A percentile compares a stretch with the other conserved stretches of the same genome.
phyloP scores from a whole-genome alignment of 2,888 invertebrate genomes.

The Ischnus inquisitorius region DNA sequence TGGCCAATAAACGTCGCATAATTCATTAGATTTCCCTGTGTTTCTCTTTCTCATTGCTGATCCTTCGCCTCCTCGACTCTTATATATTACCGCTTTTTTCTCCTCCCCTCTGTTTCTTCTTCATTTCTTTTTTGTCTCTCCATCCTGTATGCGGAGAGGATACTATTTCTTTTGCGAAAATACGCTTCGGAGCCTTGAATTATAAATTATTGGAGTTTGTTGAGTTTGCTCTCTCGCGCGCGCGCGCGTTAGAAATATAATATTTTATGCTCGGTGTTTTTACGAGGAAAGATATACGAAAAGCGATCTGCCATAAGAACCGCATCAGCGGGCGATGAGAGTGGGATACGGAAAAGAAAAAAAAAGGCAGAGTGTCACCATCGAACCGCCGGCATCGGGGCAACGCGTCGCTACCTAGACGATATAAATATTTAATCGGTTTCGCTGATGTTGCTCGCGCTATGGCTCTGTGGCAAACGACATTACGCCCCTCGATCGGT shows the following conservation, averaged over 20 bases:
- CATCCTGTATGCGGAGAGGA: neutral
- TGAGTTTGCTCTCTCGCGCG: neutral
- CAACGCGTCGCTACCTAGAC: neutral
- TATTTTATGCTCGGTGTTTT: neutral
- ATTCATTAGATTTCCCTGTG: slow-evolving; percentile 72
- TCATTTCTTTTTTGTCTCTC: neutral
- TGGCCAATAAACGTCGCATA: slow-evolving; percentile 76
- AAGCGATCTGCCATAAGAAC: neutral
- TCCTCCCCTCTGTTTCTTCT: neutral
- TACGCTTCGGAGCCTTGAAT: neutral
- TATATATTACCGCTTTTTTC: slow-evolving; percentile 16
- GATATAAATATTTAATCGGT: slow-evolving; percentile 62
- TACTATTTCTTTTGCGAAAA: slow-evolving; percentile 25
- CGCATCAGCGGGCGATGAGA: neutral
- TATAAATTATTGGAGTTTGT: slow-evolving; percentile 32
- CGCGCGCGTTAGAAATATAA: neutral
- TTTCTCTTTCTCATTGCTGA: slow-evolving; percentile 54
- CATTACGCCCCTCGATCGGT: slow-evolving; percentile 49
- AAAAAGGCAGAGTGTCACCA: neutral
- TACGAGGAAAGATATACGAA: neutral
- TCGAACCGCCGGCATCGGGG: neutral
- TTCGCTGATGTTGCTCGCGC: slow-evolving; percentile 22
- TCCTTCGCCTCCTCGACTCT: slow-evolving; percentile 28
- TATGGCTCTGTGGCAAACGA: slow-evolving; percentile 30
- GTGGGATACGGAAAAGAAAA: slow-evolving; percentile 3